Conservation (phyloP, 2,113 vertebrate genomes). For the Procavia capensis region DNA sequence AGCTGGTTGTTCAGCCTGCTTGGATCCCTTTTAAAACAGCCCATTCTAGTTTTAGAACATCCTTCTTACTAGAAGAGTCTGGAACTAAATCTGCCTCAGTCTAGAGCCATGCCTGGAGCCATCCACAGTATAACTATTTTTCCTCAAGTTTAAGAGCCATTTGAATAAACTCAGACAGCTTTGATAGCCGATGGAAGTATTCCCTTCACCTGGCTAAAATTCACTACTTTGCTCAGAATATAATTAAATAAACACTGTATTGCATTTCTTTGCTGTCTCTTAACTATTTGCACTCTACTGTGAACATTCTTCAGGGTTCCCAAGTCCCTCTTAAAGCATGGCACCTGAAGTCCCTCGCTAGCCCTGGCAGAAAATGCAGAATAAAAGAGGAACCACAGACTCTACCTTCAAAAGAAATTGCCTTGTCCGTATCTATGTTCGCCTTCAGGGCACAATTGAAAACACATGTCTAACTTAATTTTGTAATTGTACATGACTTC, state of each 20-base stretch:
- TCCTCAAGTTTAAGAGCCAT: not conserved
- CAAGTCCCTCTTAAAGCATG: not conserved
- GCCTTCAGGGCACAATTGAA: not conserved
- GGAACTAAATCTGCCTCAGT: not conserved
- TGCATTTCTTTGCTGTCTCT: not conserved
- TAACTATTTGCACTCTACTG: accelerated
- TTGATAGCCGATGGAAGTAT: accelerated
- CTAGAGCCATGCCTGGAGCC: not conserved
- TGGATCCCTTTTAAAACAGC: not conserved
- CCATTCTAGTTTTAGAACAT: not conserved
- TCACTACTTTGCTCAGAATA: accelerated
- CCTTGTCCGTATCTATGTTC: not conserved
- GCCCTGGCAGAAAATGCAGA: too few species aligned
- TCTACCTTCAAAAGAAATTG: accelerated
- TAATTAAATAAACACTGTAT: not conserved
- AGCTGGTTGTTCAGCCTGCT: not conserved
- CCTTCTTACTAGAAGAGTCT: not conserved
- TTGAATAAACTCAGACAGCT: accelerated
- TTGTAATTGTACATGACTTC: accelerated
- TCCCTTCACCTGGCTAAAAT: not conserved
- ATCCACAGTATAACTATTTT: not conserved
- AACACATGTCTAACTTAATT: not conserved
- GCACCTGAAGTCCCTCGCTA: accelerated
- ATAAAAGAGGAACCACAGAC: not conserved
- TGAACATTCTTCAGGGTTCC: not conserved